phyloP scores from a whole-genome alignment of 2,113 vertebrate species.

The Rhizomys pruinosus region DNA sequence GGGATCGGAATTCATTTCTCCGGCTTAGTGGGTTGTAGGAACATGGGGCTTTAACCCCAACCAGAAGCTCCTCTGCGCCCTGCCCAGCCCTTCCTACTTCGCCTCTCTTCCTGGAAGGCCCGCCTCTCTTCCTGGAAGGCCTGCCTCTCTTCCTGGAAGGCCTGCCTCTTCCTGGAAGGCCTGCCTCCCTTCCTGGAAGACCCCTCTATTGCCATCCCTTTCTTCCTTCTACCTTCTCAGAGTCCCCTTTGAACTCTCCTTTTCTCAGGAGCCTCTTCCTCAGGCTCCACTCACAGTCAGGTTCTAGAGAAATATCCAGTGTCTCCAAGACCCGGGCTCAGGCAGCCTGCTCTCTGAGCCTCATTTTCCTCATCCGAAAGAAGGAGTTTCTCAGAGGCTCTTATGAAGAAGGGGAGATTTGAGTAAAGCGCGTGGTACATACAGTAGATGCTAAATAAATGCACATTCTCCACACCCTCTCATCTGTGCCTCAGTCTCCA shows the following conservation, averaged over 20 bases:
- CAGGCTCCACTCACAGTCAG: fast-evolving
- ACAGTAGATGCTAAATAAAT: slow-evolving; percentile 13
- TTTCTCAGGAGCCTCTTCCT: neutral
- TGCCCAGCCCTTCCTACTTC: neutral
- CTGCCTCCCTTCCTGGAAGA: neutral
- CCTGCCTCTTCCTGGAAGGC: too few species aligned
- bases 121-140: neutral
- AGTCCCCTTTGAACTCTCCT: neutral
- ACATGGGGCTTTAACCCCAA: slow-evolving; percentile 73
- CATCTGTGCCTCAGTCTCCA: neutral
- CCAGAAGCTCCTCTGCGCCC: neutral
- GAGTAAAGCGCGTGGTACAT: neutral
- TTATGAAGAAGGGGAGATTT: neutral
- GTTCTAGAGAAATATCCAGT: fast-evolving
- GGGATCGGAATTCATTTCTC: slow-evolving; percentile 88
- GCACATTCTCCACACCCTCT: fast-evolving
- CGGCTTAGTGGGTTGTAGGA: slow-evolving; percentile 84
- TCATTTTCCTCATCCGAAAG: neutral
- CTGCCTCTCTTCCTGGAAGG: neutral
- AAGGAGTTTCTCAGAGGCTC: neutral
- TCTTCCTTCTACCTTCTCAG: neutral
- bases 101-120: neutral
- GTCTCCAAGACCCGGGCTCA: too few species aligned
- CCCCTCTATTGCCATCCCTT: neutral
- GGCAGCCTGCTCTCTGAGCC: slow-evolving; percentile 56